phyloP scores from a whole-genome alignment of 2,113 vertebrate genomes.

The Rhombomys opimus region DNA sequence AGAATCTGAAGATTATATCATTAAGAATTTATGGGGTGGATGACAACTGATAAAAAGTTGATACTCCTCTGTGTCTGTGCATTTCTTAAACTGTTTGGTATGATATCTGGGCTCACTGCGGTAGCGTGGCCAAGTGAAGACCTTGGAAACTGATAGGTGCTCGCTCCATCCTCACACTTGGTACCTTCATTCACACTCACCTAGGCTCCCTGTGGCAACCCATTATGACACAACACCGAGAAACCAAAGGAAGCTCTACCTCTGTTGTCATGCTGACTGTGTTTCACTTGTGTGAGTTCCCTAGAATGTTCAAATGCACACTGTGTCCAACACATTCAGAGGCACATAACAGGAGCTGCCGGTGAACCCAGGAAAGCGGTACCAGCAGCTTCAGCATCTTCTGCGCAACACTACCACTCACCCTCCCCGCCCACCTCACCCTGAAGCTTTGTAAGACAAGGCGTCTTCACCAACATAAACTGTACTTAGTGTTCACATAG shows the following conservation, averaged over 20 bases:
- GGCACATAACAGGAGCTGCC: not conserved
- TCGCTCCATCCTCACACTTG: not conserved
- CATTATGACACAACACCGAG: not conserved
- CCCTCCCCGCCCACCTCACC: not conserved
- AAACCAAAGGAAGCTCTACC: not conserved
- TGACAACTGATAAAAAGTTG: not conserved
- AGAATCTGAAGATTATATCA: not conserved
- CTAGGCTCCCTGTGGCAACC: too few relatives aligned
- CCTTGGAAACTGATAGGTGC: not conserved
- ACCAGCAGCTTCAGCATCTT: not conserved
- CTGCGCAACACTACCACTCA: too few relatives aligned
- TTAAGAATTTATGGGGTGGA: not conserved
- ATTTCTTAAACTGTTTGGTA: not conserved
- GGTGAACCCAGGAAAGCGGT: not conserved
- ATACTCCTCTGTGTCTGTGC: not conserved
- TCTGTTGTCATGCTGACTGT: not conserved
- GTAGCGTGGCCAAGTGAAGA: accelerated
- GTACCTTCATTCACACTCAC: not conserved
- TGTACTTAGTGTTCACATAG: not conserved
- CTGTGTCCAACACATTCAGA: not conserved
- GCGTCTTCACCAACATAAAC: too few relatives aligned
- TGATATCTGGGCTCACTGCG: not conserved
- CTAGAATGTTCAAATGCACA: too few relatives aligned
- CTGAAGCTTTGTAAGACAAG: not conserved
- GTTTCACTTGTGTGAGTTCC: not conserved